Evolutionary conservation across 2,113 vertebrate genomes (phyloP).

Genomic region (Arenaria interpres): DNA sequence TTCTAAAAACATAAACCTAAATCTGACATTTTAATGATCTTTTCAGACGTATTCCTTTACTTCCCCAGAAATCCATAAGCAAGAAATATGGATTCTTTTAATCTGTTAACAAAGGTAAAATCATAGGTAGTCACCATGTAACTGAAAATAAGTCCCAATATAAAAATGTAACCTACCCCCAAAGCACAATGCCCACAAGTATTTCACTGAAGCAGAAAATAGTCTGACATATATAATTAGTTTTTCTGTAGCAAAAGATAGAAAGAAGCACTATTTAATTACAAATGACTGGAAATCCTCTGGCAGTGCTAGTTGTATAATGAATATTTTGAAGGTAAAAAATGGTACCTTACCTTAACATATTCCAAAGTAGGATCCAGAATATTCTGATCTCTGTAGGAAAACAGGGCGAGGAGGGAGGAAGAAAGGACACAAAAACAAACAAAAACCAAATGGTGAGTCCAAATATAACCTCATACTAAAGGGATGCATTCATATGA

Average conservation of each 20-base stretch:
- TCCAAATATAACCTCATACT: background rate
- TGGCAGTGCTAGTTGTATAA: background rate
- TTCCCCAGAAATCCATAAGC: background rate
- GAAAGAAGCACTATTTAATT: background rate
- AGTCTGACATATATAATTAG: background rate
- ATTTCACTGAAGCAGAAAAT: background rate
- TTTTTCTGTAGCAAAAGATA: background rate
- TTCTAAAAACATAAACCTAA: background rate
- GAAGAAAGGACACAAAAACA: background rate
- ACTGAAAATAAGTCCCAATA: background rate
- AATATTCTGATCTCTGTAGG: slow-evolving; percentile 75
- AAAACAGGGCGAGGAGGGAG: background rate
- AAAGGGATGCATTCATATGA: background rate
- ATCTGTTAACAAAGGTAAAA: background rate
- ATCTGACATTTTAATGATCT: background rate
- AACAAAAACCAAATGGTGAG: slow-evolving; percentile 1
- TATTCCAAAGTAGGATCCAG: slow-evolving; percentile 81
- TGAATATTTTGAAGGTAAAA: background rate
- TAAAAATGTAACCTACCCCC: background rate
- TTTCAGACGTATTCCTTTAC: background rate
- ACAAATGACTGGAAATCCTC: background rate
- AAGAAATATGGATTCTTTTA: background rate
- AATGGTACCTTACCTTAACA: slow-evolving; percentile 82
- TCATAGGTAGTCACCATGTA: background rate
- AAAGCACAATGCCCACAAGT: background rate